Evolutionary conservation across 2,113 vertebrate genomes (phyloP).

Genomic region (Proteles cristata): DNA sequence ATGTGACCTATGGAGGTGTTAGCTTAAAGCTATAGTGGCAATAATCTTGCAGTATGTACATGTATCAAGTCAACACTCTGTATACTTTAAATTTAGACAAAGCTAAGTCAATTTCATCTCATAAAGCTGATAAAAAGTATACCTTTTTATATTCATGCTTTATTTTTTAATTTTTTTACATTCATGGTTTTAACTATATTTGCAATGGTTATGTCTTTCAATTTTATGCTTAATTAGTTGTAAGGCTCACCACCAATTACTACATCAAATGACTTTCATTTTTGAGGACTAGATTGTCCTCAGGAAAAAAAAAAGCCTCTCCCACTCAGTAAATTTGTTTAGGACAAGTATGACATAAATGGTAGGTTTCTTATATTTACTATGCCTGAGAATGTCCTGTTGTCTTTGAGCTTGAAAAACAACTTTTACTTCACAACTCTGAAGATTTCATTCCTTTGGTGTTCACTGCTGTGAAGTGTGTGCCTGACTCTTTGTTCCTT

Average conservation of each 20-base stretch:
- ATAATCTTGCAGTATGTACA: background rate
- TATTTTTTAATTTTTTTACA: background rate
- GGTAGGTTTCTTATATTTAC: background rate
- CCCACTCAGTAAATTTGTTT: background rate
- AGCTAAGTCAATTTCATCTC: background rate
- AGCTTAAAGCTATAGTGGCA: background rate
- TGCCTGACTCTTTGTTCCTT: background rate
- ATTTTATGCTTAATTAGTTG: background rate
- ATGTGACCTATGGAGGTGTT: background rate
- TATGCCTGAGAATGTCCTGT: background rate
- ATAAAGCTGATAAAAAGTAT: background rate
- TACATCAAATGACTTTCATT: background rate
- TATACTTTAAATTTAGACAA: background rate
- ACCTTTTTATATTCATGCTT: background rate
- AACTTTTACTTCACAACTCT: background rate
- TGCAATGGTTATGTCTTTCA: background rate
- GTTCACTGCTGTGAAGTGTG: background rate
- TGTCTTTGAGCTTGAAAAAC: conserved; percentile 21
- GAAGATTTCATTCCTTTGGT: background rate
- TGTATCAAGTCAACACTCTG: background rate
- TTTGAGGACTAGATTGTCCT: background rate
- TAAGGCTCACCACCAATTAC: background rate
- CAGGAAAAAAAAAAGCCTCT: background rate
- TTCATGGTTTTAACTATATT: background rate
- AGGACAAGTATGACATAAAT: background rate